Evolutionary conservation across 2,113 vertebrate species (phyloP).

Genomic region (Cololabis saira): DNA sequence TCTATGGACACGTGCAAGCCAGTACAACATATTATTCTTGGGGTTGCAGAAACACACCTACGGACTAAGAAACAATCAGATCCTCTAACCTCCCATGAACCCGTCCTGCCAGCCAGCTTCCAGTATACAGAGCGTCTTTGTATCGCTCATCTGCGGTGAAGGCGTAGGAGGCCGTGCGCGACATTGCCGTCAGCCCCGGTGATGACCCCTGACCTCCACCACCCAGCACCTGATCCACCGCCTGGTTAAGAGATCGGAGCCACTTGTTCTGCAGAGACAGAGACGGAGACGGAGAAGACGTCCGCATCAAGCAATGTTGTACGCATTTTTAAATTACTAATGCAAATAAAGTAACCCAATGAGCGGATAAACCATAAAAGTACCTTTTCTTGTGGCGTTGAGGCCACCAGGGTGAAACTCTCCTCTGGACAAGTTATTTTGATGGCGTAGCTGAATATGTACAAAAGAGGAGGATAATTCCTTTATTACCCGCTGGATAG

Average conservation of each 20-base stretch:
- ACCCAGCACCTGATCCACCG: conserved; percentile 90
- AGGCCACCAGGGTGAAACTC: conserved; percentile 90
- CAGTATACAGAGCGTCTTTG: conserved; percentile 91
- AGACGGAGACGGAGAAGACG: too few relatives aligned
- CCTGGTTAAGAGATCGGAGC: conserved; percentile 92
- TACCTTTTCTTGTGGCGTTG: conserved; percentile 94
- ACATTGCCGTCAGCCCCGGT: conserved; percentile 82
- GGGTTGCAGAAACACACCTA: too few relatives aligned
- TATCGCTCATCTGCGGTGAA: conserved; percentile 91
- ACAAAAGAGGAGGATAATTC: neutral
- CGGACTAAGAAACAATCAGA: too few relatives aligned
- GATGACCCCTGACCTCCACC: conserved; percentile 75
- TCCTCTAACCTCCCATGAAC: conserved; percentile 91
- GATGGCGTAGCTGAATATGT: conserved; percentile 85
- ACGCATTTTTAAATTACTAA: neutral
- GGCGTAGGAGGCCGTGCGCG: conserved; percentile 89
- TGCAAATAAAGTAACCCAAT: neutral
- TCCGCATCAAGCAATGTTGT: neutral
- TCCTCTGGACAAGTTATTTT: conserved; percentile 96
- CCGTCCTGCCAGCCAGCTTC: conserved; percentile 92
- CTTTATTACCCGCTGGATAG: too few relatives aligned
- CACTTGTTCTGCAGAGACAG: conserved; percentile 87
- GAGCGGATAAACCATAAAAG: neutral
- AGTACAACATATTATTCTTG: too few relatives aligned
- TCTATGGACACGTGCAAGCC: too few relatives aligned